Percentiles rank a stretch among this genome's conserved stretches.
These are phyloP conservation scores for Gambusia holbrooki DNA, from an alignment of 2,113 vertebrate genomes.

Conservation along the genomic window DNA sequence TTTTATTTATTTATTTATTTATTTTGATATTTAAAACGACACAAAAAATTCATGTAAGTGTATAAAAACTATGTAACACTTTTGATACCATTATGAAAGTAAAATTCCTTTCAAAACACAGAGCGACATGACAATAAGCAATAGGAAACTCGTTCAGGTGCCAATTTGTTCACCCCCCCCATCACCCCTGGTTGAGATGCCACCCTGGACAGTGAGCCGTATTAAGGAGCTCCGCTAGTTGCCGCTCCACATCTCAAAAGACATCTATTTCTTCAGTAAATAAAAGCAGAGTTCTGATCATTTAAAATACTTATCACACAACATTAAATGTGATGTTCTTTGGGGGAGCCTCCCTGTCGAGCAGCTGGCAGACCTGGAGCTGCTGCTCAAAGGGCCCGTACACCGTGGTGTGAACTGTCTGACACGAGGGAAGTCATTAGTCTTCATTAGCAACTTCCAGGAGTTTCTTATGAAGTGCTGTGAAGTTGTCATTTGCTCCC, in stretches of 20 bases:
- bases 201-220: too few species aligned
- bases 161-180: too few species aligned
- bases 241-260: background rate
- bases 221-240: too few species aligned
- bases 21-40: too few species aligned
- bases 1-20: too few species aligned
- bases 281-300: background rate
- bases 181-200: too few species aligned
- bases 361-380: conserved; percentile 54
- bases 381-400: conserved; percentile 68
- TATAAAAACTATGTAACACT: too few species aligned
- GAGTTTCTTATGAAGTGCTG: conserved; percentile 83
- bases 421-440: conserved; percentile 79
- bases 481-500: conserved; percentile 79
- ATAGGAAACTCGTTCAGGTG: too few species aligned
- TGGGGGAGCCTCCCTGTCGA: background rate
- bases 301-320: background rate
- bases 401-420: conserved; percentile 74
- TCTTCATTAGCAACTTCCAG: conserved; percentile 84
- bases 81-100: too few species aligned
- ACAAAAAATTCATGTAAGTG: too few species aligned
- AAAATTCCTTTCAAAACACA: background rate
- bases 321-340: background rate
- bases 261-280: too few species aligned
- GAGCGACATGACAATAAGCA: background rate